Evolutionary conservation across 2,888 invertebrate genomes (phyloP), one percentile per base, ranked within the genome.

Genomic region (Hydroisotoma schaefferi): DNA sequence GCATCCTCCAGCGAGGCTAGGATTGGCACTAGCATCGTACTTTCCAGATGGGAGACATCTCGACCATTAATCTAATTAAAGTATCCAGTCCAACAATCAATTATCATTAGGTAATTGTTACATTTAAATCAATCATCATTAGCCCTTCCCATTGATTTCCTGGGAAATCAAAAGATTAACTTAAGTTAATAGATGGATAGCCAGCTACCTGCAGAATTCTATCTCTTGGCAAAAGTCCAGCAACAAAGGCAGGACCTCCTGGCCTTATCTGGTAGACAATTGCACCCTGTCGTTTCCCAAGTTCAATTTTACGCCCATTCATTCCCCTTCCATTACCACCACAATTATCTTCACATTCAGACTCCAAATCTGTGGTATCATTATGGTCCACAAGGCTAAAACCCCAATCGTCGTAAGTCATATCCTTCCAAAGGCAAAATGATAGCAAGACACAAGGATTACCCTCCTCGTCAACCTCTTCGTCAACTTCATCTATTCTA

Each of bases 351-450:
- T 29, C 52, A 43, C 51, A 53, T 57, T 63, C 63, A 6, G 59
- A 57, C 22, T 56, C 63, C 22, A 55, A 44, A 23, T 40, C 49
- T 37, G 10, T 33, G 23, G 44, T 59, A 15, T 64, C 64, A 10
- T 58, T 52, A 8, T 61, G 54, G 49, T 69, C 69, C 15, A 63
- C 66, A 0, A 72, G 56, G 52, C 70, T 70, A 55, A 72, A 72
- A 29, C 72, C 72, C 72, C 72, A 72, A 37, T 72, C 72, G 55
- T 72, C 72, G 37, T 70, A 72, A 8, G 69, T 43, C 26, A 65
- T 55, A 57, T 72, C 72, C 53, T 72, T 72, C 72, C 68, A 68
- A 47, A 69, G 61, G 57, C 67, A 65, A 37, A 68, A 25, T 8
- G 60, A 55, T n/a, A n/a, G n/a, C 28, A 60, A 55, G 51, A 56